Conservation (phyloP, 2,888 invertebrate genomes). For the Hirtodrosophila confusa region DNA sequence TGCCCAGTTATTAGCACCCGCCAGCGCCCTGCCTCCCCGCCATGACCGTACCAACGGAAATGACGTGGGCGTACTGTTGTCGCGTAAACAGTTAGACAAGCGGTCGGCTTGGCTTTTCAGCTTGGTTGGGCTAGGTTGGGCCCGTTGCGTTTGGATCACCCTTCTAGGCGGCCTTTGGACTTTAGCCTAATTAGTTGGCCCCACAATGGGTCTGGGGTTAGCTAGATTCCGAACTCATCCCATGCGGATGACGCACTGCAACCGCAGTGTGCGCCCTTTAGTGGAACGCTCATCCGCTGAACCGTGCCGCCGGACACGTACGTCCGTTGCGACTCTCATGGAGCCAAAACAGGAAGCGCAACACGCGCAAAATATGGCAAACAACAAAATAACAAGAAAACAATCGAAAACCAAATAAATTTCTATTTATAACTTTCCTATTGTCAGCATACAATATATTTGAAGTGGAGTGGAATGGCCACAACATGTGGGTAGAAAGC, state of each 20-base stretch:
- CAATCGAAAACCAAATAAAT: conserved; percentile 54
- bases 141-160: not conserved
- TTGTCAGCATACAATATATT: conserved; percentile 21
- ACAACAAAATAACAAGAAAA: conserved; percentile 19
- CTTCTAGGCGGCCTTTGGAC: conserved; percentile 39
- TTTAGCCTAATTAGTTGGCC: conserved; percentile 47
- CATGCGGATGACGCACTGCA: conserved; percentile 45
- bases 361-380: conserved; percentile 47
- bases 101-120: conserved; percentile 26
- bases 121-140: conserved; percentile 6
- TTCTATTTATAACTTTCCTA: conserved; percentile 49
- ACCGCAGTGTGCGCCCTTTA: conserved; percentile 28
- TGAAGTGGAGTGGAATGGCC: conserved; percentile 1
- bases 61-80: conserved; percentile 46
- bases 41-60: conserved; percentile 40
- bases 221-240: conserved; percentile 14
- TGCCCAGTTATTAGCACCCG: conserved; percentile 26
- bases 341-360: conserved; percentile 49
- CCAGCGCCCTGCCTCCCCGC: conserved; percentile 5
- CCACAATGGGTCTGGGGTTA: conserved; percentile 25
- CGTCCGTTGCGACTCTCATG: conserved; percentile 32
- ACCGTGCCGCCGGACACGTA: conserved; percentile 41
- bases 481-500: too few relatives aligned
- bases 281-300: conserved; percentile 38
- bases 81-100: conserved; percentile 53